phyloP scores from a whole-genome alignment of 1,140 invertebrate genomes.

The Centruroides sculpturatus region DNA sequence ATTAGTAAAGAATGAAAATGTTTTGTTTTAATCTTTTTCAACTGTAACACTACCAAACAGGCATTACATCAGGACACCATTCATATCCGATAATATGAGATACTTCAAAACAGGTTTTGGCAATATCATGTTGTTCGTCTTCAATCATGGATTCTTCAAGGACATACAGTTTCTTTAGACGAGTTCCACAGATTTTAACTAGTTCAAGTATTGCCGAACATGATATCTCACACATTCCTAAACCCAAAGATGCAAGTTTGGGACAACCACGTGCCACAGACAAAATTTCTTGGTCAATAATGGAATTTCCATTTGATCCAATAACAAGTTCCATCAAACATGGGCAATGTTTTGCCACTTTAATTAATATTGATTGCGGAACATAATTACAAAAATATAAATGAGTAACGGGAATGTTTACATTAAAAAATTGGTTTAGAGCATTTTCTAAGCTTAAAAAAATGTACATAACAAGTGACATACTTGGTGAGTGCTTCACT shows the following conservation, averaged over 20 bases:
- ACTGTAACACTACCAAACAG: not conserved
- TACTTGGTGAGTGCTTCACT: not conserved
- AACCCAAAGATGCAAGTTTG: not conserved
- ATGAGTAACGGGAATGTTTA: not conserved
- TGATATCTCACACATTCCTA: not conserved
- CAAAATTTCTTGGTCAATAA: not conserved
- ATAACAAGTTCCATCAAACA: not conserved
- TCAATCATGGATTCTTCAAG: no score
- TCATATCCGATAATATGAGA: not conserved
- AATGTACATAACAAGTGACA: not conserved
- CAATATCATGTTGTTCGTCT: not conserved
- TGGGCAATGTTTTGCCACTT: not conserved
- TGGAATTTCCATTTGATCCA: not conserved
- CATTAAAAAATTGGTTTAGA: not conserved
- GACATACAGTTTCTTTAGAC: no score
- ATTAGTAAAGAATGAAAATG: no score
- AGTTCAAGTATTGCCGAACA: no score
- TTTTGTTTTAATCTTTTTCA: no score
- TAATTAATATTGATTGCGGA: not conserved
- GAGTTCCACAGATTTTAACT: no score
- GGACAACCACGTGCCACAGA: not conserved
- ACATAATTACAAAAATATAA: not conserved
- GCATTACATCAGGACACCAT: not conserved
- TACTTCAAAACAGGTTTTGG: not conserved
- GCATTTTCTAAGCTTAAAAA: not conserved